Evolutionary conservation across 2,797 vertebrate genomes (phyloP).

Genomic region (Hemitrygon akajei): DNA sequence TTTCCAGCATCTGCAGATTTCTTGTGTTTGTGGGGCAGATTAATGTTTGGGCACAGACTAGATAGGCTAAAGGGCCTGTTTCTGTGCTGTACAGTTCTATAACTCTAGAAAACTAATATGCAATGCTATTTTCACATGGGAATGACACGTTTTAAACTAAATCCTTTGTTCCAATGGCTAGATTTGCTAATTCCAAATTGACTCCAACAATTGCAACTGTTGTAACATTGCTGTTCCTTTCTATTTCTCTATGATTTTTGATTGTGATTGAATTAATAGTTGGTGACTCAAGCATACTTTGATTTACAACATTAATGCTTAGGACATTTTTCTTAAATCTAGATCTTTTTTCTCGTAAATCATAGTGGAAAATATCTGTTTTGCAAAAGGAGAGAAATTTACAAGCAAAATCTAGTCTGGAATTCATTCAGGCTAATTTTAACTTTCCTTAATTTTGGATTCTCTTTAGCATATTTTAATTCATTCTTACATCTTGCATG

Average conservation of each 20-base stretch:
- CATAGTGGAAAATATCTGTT: neutral
- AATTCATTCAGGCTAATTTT: neutral
- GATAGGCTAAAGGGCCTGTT: too few species aligned
- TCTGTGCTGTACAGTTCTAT: too few species aligned
- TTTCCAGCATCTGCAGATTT: too few species aligned
- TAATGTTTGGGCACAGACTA: too few species aligned
- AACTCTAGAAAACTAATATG: neutral
- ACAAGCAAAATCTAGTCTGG: neutral
- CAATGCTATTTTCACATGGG: neutral
- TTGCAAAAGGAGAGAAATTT: neutral
- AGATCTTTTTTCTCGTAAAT: neutral
- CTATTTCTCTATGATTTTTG: neutral
- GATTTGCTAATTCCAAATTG: neutral
- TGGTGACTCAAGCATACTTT: neutral
- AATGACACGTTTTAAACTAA: neutral
- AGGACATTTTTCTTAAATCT: neutral
- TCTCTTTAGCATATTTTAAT: neutral
- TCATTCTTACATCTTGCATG: neutral
- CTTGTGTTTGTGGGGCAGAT: too few species aligned
- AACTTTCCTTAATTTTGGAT: neutral
- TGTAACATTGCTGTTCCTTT: neutral
- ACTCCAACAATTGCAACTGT: neutral
- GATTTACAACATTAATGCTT: neutral
- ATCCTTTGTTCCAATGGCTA: neutral
- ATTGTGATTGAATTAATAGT: neutral